Evolutionary conservation across 2,113 vertebrate species (phyloP).

Genomic region (Strix uralensis): DNA sequence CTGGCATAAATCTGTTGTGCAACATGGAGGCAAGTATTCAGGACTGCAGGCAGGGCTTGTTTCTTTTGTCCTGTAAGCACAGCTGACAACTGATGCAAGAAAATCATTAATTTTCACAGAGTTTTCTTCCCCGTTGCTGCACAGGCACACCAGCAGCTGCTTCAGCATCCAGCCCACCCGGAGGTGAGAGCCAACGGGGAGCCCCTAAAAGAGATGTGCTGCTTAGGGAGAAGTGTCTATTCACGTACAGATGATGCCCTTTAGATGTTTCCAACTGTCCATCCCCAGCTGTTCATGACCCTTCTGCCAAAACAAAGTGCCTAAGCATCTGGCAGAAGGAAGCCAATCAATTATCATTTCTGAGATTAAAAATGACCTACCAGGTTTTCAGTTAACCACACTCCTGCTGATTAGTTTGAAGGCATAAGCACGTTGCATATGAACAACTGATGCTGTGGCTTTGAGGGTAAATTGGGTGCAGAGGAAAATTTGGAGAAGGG

Average conservation of each 20-base stretch:
- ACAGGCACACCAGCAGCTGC: neutral
- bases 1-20: neutral
- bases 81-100: neutral
- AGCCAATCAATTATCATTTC: neutral
- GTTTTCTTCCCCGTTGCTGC: neutral
- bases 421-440: neutral
- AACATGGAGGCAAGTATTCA: neutral
- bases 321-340: neutral
- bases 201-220: neutral
- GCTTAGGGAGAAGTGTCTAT: neutral
- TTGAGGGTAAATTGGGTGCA: neutral
- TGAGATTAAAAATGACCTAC: neutral
- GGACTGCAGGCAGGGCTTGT: neutral
- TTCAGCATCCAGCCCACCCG: neutral
- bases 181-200: neutral
- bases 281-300: neutral
- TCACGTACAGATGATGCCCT: neutral
- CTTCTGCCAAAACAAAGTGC: constrained; percentile 13
- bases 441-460: neutral
- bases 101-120: neutral
- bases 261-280: neutral
- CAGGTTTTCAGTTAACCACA: neutral
- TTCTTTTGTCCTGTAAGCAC: neutral
- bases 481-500: neutral
- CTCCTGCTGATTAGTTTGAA: neutral